Evolutionary conservation across 2,113 vertebrate genomes (phyloP).

Genomic region (Nettapus auritus): DNA sequence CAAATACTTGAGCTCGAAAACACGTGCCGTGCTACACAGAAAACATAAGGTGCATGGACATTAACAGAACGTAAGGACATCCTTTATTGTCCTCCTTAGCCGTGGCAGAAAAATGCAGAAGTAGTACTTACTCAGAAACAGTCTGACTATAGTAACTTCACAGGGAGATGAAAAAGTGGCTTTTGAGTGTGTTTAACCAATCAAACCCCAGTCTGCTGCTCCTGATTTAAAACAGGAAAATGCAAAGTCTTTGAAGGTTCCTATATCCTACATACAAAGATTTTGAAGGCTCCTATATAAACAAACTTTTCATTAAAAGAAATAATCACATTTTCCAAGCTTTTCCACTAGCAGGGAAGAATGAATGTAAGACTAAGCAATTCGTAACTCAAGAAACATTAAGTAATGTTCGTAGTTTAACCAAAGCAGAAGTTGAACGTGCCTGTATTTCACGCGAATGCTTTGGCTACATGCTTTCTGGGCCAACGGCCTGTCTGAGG

Average conservation of each 20-base stretch:
- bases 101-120: neutral
- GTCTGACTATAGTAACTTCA: neutral
- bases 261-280: neutral
- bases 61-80: neutral
- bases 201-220: neutral
- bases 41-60: neutral
- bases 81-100: neutral
- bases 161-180: neutral
- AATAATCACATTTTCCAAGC: neutral
- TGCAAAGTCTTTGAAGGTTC: neutral
- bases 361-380: neutral
- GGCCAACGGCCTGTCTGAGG: neutral
- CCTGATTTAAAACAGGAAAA: neutral
- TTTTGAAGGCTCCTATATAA: neutral
- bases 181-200: neutral
- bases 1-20: neutral
- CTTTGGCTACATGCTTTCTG: neutral
- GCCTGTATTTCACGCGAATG: neutral
- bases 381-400: neutral
- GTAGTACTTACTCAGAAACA: neutral
- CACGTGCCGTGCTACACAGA: neutral
- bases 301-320: neutral
- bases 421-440: neutral
- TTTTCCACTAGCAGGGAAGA: neutral
- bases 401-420: neutral